Evolutionary conservation across 2,888 invertebrate genomes (phyloP).

Genomic region (Lasioglossum villosulum): DNA sequence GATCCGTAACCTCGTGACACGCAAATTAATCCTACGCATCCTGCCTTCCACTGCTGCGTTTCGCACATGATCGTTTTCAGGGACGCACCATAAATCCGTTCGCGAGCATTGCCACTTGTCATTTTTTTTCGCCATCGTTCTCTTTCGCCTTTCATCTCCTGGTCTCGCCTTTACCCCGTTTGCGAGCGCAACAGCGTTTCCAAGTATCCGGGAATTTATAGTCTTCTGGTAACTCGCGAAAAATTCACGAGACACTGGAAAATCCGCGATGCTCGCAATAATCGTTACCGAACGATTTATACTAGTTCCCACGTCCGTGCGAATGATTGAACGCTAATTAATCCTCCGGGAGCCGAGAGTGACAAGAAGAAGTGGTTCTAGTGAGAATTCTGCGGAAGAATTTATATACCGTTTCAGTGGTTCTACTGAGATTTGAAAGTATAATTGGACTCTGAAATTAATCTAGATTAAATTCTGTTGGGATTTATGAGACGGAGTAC

Average conservation of each 20-base stretch:
- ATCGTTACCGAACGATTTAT: conserved; percentile 5
- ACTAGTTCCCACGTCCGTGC: background rate
- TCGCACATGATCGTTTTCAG: background rate
- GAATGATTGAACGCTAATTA: conserved; percentile 3
- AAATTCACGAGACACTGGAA: background rate
- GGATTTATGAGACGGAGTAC: too few species aligned
- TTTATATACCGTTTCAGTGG: background rate
- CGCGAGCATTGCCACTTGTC: background rate
- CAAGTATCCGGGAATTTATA: background rate
- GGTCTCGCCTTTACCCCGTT: background rate
- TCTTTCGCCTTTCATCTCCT: background rate
- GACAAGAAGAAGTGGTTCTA: background rate
- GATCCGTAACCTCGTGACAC: conserved; percentile 51
- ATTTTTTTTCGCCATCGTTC: background rate
- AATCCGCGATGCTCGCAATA: background rate
- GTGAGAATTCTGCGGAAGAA: background rate
- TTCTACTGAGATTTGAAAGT: background rate
- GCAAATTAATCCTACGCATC: conserved; percentile 31
- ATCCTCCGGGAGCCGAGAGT: background rate
- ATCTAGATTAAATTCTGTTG: background rate
- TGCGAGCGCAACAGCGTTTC: background rate
- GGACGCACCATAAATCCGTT: conserved; percentile 9
- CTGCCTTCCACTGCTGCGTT: too few species aligned
- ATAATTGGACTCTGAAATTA: background rate
- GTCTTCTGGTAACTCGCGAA: background rate